These are phyloP conservation scores for Scaptodrosophila lebanonensis DNA, from an alignment of 1,140 invertebrate genomes.

Conservation along the genomic window DNA sequence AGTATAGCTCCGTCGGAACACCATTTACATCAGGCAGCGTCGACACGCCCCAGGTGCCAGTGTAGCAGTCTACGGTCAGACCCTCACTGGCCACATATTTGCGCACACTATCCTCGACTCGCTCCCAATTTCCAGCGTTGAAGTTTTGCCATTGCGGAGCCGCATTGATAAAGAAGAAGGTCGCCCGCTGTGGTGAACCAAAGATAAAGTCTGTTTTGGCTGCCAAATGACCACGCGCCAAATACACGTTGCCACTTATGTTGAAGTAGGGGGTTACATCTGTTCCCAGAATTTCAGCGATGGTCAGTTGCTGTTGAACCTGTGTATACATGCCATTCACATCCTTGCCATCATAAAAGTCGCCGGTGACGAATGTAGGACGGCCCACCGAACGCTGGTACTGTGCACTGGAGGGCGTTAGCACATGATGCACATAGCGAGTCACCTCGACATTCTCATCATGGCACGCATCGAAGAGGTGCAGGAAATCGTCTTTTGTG, in stretches of 20 bases:
- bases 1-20: slow-evolving; percentile 76
- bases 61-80: slow-evolving; percentile 79
- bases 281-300: slow-evolving; percentile 66
- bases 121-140: slow-evolving; percentile 82
- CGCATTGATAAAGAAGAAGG: slow-evolving; percentile 82
- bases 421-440: slow-evolving; percentile 74
- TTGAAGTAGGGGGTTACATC: slow-evolving; percentile 66
- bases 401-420: slow-evolving; percentile 60
- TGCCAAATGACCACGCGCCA: slow-evolving; percentile 82
- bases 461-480: slow-evolving; percentile 77
- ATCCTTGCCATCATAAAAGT: slow-evolving; percentile 70
- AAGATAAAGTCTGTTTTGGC: slow-evolving; percentile 83
- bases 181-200: slow-evolving; percentile 80
- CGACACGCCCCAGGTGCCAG: slow-evolving; percentile 79
- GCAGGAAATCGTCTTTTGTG: slow-evolving; percentile 60
- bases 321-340: slow-evolving; percentile 70
- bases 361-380: slow-evolving; percentile 57
- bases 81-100: slow-evolving; percentile 67
- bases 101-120: slow-evolving; percentile 77
- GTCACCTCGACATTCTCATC: slow-evolving; percentile 70
- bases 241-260: slow-evolving; percentile 62
- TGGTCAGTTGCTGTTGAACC: slow-evolving; percentile 57
- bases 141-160: slow-evolving; percentile 83
- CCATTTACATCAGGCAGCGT: slow-evolving; percentile 78
- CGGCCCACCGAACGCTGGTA: slow-evolving; percentile 73